These are phyloP conservation scores for Heliornis fulica DNA, from an alignment of 2,113 vertebrate genomes.

Conservation along the genomic window DNA sequence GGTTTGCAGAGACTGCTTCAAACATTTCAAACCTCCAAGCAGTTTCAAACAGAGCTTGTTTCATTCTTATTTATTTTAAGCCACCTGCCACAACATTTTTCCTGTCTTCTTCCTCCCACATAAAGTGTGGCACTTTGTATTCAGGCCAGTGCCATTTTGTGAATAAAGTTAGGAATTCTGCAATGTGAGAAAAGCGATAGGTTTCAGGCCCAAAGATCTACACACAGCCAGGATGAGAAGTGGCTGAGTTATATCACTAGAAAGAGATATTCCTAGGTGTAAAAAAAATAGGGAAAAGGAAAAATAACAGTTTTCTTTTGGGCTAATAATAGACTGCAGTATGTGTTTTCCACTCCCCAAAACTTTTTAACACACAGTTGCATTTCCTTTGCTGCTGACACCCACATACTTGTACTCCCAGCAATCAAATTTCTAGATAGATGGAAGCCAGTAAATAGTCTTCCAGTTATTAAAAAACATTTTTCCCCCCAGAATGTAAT, in stretches of 20 bases:
- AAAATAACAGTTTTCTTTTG: neutral
- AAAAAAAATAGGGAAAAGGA: neutral
- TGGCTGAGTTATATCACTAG: neutral
- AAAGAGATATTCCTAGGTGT: neutral
- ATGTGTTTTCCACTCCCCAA: neutral
- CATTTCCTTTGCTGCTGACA: neutral
- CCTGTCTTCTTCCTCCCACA: conserved; percentile 43
- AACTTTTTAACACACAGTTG: neutral
- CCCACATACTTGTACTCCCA: neutral
- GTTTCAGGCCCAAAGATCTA: neutral
- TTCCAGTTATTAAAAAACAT: neutral
- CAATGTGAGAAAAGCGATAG: neutral
- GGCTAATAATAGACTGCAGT: neutral
- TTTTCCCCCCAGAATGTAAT: neutral
- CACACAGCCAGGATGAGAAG: neutral
- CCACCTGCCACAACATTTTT: conserved; percentile 57
- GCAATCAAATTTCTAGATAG: neutral
- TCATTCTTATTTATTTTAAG: conserved; percentile 56
- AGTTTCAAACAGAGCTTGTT: neutral
- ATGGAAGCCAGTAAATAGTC: neutral
- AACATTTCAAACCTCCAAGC: neutral
- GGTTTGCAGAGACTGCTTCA: neutral
- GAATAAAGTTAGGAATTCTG: neutral
- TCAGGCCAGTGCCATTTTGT: conserved; percentile 39
- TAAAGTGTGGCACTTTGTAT: conserved; percentile 38